Conservation (phyloP, 2,888 invertebrate genomes). For the Masnerella sp. region DNA sequence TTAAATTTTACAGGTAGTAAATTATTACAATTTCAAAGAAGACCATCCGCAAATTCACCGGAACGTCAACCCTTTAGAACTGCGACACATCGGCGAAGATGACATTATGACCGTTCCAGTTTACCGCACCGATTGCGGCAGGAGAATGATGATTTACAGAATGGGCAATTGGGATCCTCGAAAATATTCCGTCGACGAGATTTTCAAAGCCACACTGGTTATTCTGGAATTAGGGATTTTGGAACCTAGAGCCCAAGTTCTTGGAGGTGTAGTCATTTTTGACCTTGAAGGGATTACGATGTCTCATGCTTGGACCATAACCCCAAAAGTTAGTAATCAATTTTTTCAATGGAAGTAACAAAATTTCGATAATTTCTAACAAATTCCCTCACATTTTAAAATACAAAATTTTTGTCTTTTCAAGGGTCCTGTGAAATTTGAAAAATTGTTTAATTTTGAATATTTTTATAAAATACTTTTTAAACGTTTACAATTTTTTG, state of each 20-base stretch:
- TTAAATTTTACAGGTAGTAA: slow-evolving; percentile 82
- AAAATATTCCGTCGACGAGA: slow-evolving; percentile 82
- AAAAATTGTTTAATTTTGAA: too few relatives aligned
- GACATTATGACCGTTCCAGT: slow-evolving; percentile 86
- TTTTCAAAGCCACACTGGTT: slow-evolving; percentile 85
- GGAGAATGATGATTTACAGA: slow-evolving; percentile 83
- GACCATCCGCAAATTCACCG: slow-evolving; percentile 84
- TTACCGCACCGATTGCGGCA: slow-evolving; percentile 86
- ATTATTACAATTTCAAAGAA: slow-evolving; percentile 87
- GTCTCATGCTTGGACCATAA: slow-evolving; percentile 86
- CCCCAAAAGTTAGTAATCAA: slow-evolving; percentile 80
- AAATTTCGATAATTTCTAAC: too few relatives aligned
- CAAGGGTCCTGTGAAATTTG: too few relatives aligned
- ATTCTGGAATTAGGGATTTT: slow-evolving; percentile 86
- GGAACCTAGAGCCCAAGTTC: slow-evolving; percentile 86
- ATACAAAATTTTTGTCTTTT: background rate
- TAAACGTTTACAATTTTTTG: too few relatives aligned
- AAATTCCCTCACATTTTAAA: too few relatives aligned
- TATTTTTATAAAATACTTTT: too few relatives aligned
- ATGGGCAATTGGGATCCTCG: slow-evolving; percentile 88
- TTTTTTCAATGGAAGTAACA: too few relatives aligned
- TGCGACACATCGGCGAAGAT: slow-evolving; percentile 83
- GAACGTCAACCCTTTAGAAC: slow-evolving; percentile 82
- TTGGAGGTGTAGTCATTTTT: slow-evolving; percentile 87
- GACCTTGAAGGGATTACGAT: slow-evolving; percentile 85